A percentile compares a stretch with the other conserved stretches of the same genome.
phyloP scores from a whole-genome alignment of 2,797 vertebrate species.

The Acipenser transmontanus region DNA sequence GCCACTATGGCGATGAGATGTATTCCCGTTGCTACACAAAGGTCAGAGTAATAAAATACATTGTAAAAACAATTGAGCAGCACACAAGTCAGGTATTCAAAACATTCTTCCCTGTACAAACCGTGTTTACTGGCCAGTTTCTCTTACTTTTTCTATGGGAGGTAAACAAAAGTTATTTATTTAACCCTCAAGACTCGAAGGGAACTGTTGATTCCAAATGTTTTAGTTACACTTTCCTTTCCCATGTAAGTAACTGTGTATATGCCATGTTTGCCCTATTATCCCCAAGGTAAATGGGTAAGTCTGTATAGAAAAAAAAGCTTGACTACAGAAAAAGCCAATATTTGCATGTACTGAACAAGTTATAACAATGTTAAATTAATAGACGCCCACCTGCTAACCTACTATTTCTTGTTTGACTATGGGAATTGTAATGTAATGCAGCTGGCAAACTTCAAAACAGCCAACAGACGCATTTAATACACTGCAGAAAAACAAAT shows the following conservation, averaged over 20 bases:
- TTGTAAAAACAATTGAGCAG: background rate
- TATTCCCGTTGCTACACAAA: background rate
- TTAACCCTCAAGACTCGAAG: slow-evolving; percentile 20
- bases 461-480: too few relatives aligned
- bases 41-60: background rate
- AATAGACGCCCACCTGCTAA: slow-evolving; percentile 42
- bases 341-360: slow-evolving; percentile 16
- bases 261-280: slow-evolving; percentile 28
- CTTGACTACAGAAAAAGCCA: too few relatives aligned
- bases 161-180: slow-evolving; percentile 20
- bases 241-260: slow-evolving; percentile 28
- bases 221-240: slow-evolving; percentile 18
- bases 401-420: slow-evolving; percentile 22
- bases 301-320: background rate
- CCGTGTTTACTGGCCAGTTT: slow-evolving; percentile 2
- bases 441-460: slow-evolving; percentile 33
- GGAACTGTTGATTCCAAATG: slow-evolving; percentile 26
- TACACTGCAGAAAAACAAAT: too few relatives aligned
- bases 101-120: background rate
- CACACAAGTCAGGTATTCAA: background rate
- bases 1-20: slow-evolving; percentile 13
- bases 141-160: slow-evolving; percentile 12
- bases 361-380: slow-evolving; percentile 34
- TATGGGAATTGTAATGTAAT: slow-evolving; percentile 33
- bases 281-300: background rate